Conservation (phyloP, 2,113 vertebrate genomes). For the Carassius auratus region DNA sequence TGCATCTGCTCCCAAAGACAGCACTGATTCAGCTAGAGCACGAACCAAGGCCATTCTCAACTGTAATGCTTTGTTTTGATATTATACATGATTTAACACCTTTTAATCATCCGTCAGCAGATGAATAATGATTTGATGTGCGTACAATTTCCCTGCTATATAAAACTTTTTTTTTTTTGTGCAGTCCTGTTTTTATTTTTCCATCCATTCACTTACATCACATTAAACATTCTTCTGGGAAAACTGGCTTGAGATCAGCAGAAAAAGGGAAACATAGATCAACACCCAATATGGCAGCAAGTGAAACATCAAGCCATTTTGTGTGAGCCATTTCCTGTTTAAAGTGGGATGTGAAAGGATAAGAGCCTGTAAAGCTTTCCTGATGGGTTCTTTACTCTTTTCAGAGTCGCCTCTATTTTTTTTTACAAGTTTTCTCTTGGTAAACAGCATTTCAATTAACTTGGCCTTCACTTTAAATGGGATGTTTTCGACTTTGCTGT, state of each 20-base stretch:
- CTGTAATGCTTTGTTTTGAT: conserved; percentile 2
- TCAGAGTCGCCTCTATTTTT: neutral
- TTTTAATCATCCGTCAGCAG: neutral
- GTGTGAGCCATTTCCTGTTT: conserved; percentile 38
- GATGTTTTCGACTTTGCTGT: conserved; percentile 2
- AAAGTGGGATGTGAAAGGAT: conserved; percentile 44
- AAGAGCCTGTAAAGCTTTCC: conserved; percentile 41
- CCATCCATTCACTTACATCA: conserved; percentile 9
- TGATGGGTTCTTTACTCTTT: conserved; percentile 29
- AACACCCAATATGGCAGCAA: conserved; percentile 36
- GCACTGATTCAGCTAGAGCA: conserved; percentile 8
- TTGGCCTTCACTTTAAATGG: neutral
- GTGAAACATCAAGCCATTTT: conserved; percentile 42
- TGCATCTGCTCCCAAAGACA: conserved; percentile 70
- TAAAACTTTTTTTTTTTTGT: neutral
- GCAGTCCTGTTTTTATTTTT: conserved; percentile 14
- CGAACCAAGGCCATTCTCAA: neutral
- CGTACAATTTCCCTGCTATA: neutral
- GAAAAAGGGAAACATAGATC: conserved; percentile 23
- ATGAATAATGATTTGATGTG: neutral
- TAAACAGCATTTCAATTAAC: conserved; percentile 32
- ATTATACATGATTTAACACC: neutral
- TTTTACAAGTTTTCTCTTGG: conserved; percentile 13
- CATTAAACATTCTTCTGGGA: conserved; percentile 13
- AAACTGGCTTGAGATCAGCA: conserved; percentile 28